Percentiles rank a stretch among this genome's conserved stretches.
Evolutionary conservation across 2,888 invertebrate species (phyloP).

Genomic region (Formica aserva): DNA sequence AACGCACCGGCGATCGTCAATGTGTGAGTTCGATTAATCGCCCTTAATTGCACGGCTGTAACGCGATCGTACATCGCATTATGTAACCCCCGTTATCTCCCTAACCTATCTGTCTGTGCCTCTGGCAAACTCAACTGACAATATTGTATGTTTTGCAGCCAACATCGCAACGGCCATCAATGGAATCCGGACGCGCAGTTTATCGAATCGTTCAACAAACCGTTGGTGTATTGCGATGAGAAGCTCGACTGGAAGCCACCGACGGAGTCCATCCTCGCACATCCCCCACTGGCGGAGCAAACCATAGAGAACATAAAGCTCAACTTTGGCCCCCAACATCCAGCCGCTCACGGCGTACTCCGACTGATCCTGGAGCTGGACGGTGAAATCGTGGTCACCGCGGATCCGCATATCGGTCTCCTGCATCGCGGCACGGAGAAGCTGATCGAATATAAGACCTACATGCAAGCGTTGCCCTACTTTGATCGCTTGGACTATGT

Average conservation of each 20-base stretch:
- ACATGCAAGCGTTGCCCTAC: slow-evolving; percentile 98
- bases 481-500: slow-evolving; percentile 99
- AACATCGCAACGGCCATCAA: slow-evolving; percentile 54
- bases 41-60: not conserved
- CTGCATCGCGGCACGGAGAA: slow-evolving; percentile 99
- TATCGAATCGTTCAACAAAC: not conserved
- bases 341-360: slow-evolving; percentile 97
- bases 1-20: not conserved
- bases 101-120: not conserved
- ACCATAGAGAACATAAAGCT: slow-evolving; percentile 92
- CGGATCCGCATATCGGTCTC: slow-evolving; percentile 99
- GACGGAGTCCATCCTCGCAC: rapidly evolving
- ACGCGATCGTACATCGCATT: not conserved
- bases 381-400: slow-evolving; percentile 94
- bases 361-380: slow-evolving; percentile 94
- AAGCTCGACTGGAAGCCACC: not conserved
- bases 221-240: not conserved
- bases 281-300: not conserved
- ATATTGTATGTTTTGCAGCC: slow-evolving; percentile 50
- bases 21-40: slow-evolving; percentile 20
- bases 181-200: slow-evolving; percentile 38
- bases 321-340: slow-evolving; percentile 98
- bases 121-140: too few species aligned
- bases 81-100: slow-evolving; percentile 44
- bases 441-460: slow-evolving; percentile 99